Evolutionary conservation across 2,797 vertebrate genomes (phyloP), one percentile per base, ranked within the genome.

Genomic region (Harpagifer antarcticus): DNA sequence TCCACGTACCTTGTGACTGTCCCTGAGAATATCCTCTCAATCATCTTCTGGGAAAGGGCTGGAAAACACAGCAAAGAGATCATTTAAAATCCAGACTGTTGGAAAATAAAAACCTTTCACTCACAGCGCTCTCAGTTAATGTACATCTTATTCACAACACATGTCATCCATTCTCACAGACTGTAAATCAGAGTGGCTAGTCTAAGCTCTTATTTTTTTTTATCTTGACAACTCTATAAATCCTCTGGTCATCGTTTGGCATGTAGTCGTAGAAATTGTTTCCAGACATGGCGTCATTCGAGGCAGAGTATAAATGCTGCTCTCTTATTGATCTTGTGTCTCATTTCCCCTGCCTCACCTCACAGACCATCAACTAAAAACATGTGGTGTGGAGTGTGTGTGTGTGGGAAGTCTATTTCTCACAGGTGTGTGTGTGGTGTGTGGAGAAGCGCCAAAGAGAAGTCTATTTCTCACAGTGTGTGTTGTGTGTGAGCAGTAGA

Each of bases 21-120:
- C 76, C 98, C 98, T 0, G 97, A 99, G 92, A 99, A 99, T 89
- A 99, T 95, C 68, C 98, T 94, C 76, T 98, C 96, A 48, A 99
- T 97, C 96, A 99, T 97, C 91, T 93, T 95, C 44, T 85, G 91
- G 40, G 98, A 99, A 76, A 99, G 93, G 62, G 98, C 98, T 99
- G 93, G 87, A 69, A 73, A 50, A 88, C 1, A 78, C 4, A 85
- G 14, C 1, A 69, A 37, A 82, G 16, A 77, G 13, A 76, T 74
- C 19, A 77, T 33, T 75, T 75, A 84, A 15, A 74, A 80, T 65
- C 50, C 45, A 57, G 56, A 67, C 62, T 47, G 15, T 49, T 45
- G 48, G 23, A 12, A 12, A 11, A 60, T 71, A 54, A 31, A 66
- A 33, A 1, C 0, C n/a, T 19, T 33, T 64, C 45, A 78, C 63